A percentile compares a stretch with the other conserved stretches of the same genome.
Conservation (phyloP, 2,113 vertebrate genomes). For the Gobius niger region DNA sequence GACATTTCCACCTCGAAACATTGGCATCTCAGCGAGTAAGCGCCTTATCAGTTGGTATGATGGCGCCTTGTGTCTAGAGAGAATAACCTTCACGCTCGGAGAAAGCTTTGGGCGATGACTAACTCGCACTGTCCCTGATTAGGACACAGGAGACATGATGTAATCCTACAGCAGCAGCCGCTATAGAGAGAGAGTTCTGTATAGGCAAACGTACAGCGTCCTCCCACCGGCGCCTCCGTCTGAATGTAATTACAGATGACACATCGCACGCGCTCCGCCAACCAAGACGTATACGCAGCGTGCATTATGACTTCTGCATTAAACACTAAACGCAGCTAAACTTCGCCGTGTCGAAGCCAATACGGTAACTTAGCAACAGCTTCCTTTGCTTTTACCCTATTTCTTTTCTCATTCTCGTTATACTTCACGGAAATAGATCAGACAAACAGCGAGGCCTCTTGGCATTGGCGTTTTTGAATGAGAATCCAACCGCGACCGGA, state of each 20-base stretch:
- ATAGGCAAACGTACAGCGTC: not conserved
- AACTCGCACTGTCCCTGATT: not conserved
- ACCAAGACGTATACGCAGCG: not conserved
- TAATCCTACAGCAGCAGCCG: not conserved
- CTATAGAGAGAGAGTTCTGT: not conserved
- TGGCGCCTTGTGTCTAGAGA: not conserved
- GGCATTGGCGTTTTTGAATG: too few relatives aligned
- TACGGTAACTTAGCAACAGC: too few relatives aligned
- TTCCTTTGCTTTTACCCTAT: too few relatives aligned
- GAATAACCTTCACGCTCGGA: not conserved
- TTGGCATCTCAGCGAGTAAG: too few relatives aligned
- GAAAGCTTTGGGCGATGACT: not conserved
- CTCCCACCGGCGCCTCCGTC: not conserved
- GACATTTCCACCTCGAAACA: too few relatives aligned
- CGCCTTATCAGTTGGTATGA: too few relatives aligned
- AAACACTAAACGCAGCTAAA: too few relatives aligned
- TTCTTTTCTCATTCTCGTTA: too few relatives aligned
- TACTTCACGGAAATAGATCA: too few relatives aligned
- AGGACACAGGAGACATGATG: not conserved
- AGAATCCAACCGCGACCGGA: too few relatives aligned
- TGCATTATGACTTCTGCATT: not conserved
- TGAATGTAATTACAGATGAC: not conserved
- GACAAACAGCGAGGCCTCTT: too few relatives aligned
- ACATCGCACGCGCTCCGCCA: not conserved
- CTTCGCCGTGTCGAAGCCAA: too few relatives aligned